Evolutionary conservation across 2,888 invertebrate species (phyloP), one percentile per base, ranked within the genome.

Genomic region (Drosophila setosimentum): DNA sequence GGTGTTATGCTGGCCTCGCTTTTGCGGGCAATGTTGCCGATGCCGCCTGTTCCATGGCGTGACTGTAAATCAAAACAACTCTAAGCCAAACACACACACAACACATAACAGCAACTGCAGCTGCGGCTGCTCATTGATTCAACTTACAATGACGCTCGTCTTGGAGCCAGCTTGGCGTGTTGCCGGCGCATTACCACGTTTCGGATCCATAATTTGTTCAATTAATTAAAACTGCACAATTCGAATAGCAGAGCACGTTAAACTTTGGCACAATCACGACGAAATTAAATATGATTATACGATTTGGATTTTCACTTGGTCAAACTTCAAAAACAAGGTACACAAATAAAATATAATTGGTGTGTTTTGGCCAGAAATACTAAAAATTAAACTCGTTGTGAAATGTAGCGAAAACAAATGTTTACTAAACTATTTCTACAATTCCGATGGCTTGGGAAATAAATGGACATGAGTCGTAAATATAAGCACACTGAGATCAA

Each of bases 1-100:
- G 91, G 91, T 4, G 92, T 91, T 32, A 92, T 78, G 73, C 92
- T 92, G 16, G 90, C 76, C 68, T 91, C 89, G 68, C 92, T 92
- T 69, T 89, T 92, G 74, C 83, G 87, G 8, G 55, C 61, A 54
- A 50, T 50, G 24, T 51, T 59, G 18, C 50, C 49, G 11, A 40
- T 49, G 18, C 58, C 37, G 10, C 59, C 49, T 8, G 57, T 40
- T 11, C 35, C 55, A 18, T 83, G 80, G 45, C 86, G 80, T 68
- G 88, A 82, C 86, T 86, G 55, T 30, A 66, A 68, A 57, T 65
- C 53, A 55, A 33, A 70, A 30, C 53, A 54, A n/a, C 50, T 33
- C 40, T 54, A 54, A 33, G 63, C 54, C 21, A 24, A 55, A 67
- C 45, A 59, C 49, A 71, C 57, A 51, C 53, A 59, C 29, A 24